Conservation (phyloP, 2,888 invertebrate genomes). For the Dysmachus trigonus region DNA sequence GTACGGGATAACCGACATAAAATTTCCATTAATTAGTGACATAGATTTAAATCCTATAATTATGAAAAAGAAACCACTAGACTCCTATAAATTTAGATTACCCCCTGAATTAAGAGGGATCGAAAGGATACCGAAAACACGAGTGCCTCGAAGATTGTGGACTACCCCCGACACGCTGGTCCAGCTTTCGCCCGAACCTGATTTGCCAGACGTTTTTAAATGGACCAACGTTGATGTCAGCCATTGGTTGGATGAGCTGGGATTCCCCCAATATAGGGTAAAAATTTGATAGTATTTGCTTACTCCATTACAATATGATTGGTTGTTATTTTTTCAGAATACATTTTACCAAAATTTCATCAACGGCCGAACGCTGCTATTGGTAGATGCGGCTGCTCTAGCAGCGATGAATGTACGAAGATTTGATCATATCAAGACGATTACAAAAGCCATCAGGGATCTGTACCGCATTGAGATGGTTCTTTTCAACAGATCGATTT, state of each 20-base stretch:
- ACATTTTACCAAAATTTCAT: constrained; percentile 65
- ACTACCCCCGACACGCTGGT: constrained; percentile 65
- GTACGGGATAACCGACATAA: background rate
- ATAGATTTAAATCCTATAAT: background rate
- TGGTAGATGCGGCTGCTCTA: constrained; percentile 66
- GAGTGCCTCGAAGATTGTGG: constrained; percentile 55
- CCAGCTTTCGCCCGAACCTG: constrained; percentile 55
- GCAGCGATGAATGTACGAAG: constrained; percentile 66
- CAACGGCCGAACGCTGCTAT: constrained; percentile 64
- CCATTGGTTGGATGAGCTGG: constrained; percentile 66
- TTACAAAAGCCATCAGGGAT: constrained; percentile 61
- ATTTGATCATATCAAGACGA: constrained; percentile 64
- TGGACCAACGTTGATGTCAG: constrained; percentile 67
- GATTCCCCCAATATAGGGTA: constrained; percentile 68
- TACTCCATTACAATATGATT: background rate
- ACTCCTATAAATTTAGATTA: constrained; percentile 49
- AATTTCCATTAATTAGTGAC: background rate
- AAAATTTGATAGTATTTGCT: background rate
- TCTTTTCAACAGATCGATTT: constrained; percentile 63
- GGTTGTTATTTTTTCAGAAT: constrained; percentile 55
- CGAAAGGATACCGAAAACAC: constrained; percentile 41
- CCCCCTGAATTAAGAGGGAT: constrained; percentile 58
- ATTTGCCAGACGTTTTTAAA: constrained; percentile 62
- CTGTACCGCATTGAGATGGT: constrained; percentile 65
- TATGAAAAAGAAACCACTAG: constrained; percentile 44